Conservation (phyloP, 2,888 invertebrate species). For the Diarsia mendica region DNA sequence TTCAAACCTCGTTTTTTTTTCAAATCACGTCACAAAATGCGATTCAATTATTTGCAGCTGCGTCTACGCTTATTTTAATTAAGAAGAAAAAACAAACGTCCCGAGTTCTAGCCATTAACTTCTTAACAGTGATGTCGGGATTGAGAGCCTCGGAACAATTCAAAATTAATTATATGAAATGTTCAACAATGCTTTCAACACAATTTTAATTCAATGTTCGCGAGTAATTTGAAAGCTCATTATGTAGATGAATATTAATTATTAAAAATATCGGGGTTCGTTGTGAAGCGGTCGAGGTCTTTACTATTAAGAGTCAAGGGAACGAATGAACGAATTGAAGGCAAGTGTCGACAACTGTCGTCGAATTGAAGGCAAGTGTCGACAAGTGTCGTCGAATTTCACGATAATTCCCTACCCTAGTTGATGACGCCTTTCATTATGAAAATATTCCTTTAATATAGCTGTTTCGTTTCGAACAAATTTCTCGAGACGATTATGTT, state of each 20-base stretch:
- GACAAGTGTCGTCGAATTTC: slow-evolving; percentile 76
- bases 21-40: slow-evolving; percentile 27
- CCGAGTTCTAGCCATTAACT: slow-evolving; percentile 60
- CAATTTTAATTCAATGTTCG: slow-evolving; percentile 72
- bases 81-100: slow-evolving; percentile 62
- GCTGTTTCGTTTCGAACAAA: slow-evolving; percentile 71
- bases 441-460: slow-evolving; percentile 78
- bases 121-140: slow-evolving; percentile 58
- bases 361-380: slow-evolving; percentile 71
- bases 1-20: not conserved
- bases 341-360: slow-evolving; percentile 76
- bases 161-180: slow-evolving; percentile 75
- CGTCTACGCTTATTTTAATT: slow-evolving; percentile 62
- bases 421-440: slow-evolving; percentile 75
- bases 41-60: slow-evolving; percentile 63
- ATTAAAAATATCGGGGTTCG: slow-evolving; percentile 66
- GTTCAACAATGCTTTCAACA: slow-evolving; percentile 71
- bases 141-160: slow-evolving; percentile 70
- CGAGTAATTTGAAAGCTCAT: slow-evolving; percentile 73
- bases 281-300: slow-evolving; percentile 34
- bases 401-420: slow-evolving; percentile 67
- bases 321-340: slow-evolving; percentile 56
- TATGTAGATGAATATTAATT: slow-evolving; percentile 76
- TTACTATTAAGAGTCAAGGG: slow-evolving; percentile 54
- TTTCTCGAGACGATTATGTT: slow-evolving; percentile 76